Evolutionary conservation across 2,113 vertebrate genomes (phyloP).

Genomic region (Isichthys henryi): DNA sequence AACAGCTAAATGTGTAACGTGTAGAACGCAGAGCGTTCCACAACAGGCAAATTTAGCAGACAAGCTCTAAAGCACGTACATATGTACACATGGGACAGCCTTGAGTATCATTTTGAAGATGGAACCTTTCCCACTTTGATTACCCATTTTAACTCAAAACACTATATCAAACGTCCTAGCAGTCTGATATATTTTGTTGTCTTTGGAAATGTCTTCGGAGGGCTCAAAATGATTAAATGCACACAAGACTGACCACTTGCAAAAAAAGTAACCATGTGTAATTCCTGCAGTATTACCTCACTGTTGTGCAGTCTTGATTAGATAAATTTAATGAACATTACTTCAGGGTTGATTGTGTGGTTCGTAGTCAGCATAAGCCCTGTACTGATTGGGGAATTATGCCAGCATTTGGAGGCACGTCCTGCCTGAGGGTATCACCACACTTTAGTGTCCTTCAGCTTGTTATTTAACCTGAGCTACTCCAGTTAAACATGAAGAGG

Average conservation of each 20-base stretch:
- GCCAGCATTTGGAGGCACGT: neutral
- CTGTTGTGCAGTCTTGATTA: neutral
- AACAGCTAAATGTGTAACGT: neutral
- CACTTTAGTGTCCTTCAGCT: neutral
- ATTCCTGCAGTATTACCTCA: neutral
- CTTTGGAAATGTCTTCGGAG: neutral
- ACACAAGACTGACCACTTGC: neutral
- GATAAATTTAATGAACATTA: neutral
- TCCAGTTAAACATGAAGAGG: neutral
- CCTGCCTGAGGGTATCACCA: neutral
- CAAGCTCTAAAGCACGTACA: neutral
- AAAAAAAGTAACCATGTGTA: neutral
- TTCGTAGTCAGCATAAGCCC: neutral
- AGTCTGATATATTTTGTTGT: neutral
- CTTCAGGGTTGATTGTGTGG: neutral
- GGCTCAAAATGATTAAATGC: neutral
- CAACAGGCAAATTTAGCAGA: neutral
- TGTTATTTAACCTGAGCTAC: neutral
- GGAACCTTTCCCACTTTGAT: neutral
- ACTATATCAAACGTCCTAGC: neutral
- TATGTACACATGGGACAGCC: neutral
- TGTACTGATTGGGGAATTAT: neutral
- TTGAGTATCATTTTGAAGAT: neutral
- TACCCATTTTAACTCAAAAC: neutral
- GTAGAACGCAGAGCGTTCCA: neutral